phyloP scores from a whole-genome alignment of 2,888 invertebrate species.

The Thymelicus acteon region DNA sequence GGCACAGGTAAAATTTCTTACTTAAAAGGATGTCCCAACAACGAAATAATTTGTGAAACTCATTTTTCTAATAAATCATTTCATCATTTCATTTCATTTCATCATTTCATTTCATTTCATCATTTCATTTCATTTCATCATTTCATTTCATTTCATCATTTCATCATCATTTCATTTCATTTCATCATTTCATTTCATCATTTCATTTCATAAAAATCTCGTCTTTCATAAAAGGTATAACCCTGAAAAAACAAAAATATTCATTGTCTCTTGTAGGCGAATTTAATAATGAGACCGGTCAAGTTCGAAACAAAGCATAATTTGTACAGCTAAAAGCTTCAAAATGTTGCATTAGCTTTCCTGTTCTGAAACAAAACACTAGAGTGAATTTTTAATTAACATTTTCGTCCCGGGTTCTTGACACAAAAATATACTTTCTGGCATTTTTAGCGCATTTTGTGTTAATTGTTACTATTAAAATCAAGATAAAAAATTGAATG shows the following conservation, averaged over 20 bases:
- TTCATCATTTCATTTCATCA: too few relatives aligned
- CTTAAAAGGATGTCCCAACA: too few relatives aligned
- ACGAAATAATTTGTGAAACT: too few relatives aligned
- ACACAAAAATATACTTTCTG: conserved; percentile 7
- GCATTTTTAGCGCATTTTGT: not conserved
- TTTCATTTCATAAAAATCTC: too few relatives aligned
- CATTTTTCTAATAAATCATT: too few relatives aligned
- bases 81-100: too few relatives aligned
- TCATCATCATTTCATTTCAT: too few relatives aligned
- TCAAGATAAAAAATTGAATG: not conserved
- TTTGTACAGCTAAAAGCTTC: conserved; percentile 5
- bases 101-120: too few relatives aligned
- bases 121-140: too few relatives aligned
- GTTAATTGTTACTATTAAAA: not conserved
- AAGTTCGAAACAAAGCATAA: conserved; percentile 5
- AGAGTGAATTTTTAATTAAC: conserved; percentile 14
- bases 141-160: too few relatives aligned
- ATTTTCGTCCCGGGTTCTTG: conserved; percentile 8
- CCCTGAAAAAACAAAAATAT: conserved; percentile 3
- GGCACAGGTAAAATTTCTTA: too few relatives aligned
- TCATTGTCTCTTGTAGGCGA: not conserved
- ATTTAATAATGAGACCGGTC: conserved; percentile 8
- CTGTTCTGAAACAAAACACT: conserved; percentile 1
- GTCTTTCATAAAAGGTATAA: not conserved
- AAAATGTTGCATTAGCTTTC: conserved; percentile 16